phyloP scores from a whole-genome alignment of 2,888 invertebrate species.

The Salpingus planirostris region DNA sequence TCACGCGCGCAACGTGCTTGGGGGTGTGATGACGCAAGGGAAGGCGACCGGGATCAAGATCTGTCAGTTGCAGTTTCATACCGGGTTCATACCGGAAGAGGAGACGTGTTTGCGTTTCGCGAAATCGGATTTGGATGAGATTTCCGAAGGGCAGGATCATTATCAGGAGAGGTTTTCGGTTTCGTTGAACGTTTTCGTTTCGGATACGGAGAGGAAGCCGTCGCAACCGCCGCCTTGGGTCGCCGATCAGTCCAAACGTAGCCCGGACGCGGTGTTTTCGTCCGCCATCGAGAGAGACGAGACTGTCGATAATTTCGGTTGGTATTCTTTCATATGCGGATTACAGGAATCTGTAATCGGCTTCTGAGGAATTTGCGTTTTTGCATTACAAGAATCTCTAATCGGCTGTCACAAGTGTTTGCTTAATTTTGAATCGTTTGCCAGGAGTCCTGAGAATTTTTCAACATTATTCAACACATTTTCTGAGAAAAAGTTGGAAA shows the following conservation, averaged over 20 bases:
- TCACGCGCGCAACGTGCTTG: constrained; percentile 81
- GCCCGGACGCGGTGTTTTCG: constrained; percentile 58
- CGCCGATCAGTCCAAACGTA: constrained; percentile 52
- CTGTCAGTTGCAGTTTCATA: constrained; percentile 80
- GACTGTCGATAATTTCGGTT: constrained; percentile 75
- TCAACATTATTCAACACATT: no score
- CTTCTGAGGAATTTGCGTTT: no score
- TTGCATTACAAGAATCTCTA: no score
- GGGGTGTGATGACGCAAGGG: constrained; percentile 55
- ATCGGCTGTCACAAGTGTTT: no score
- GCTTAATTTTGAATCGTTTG: no score
- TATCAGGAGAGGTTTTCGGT: constrained; percentile 62
- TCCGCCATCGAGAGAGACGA: constrained; percentile 75
- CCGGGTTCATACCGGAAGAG: constrained; percentile 71
- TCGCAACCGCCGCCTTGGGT: constrained; percentile 67
- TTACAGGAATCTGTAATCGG: no score
- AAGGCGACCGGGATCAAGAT: constrained; percentile 78
- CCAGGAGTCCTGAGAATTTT: no score
- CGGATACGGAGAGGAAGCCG: constrained; percentile 59
- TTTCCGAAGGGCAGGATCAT: constrained; percentile 56
- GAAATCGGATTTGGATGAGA: constrained; percentile 66
- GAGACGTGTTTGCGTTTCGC: constrained; percentile 61
- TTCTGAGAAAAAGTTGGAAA: no score
- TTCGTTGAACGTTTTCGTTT: constrained; percentile 61
- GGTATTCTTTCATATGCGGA: no score